Evolutionary conservation across 2,888 invertebrate species (phyloP), one percentile per base, ranked within the genome.

Genomic region (Microchrysa polita): DNA sequence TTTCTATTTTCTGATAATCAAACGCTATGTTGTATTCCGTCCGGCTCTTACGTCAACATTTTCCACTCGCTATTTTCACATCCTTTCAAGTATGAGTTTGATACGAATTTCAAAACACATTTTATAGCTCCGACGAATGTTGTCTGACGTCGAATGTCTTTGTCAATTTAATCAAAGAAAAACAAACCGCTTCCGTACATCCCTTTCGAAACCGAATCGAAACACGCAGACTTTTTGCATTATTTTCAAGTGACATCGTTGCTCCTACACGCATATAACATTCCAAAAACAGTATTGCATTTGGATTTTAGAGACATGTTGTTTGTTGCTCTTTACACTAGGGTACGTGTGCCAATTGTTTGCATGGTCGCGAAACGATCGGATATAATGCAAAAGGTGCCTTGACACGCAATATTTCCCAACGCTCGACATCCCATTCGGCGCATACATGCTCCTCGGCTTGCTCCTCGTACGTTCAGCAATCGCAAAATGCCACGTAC

Each of bases 261-360:
- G 7, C 20, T 22, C 48, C 20, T 10, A 65, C 9, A 9, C 16
- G 5, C 18, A 16, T n/a, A n/a, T 20, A 40, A 40, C n/a, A 10
- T 1, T 60, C n/a, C 44, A 60, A 73, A 34, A 73, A 67, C 72
- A 72, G 74, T 76, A 74, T 73, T 74, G 67, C 63, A 74, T 71
- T 67, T 73, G 71, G 74, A 67, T 74, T 76, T 52, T 76, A 76
- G 76, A 74, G 73, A 73, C 76, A 76, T 74, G 76, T 76, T 59
- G 76, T 76, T 73, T 76, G 76, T 60, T 76, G 53, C 71, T 73
- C 44, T 74, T 59, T 65, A 65, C 73, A 59, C 65, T 76, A 76
- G 76, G 74, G 71, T 40, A 73, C 76, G 34, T 76, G 76, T 65
- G 27, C 72, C 7, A 48, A 67, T 7, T 76, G 72, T 18, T n/a